Base-by-base conservation (phyloP, 64 coral and sea anemone genomes). In the Pocillopora verrucosa region DNA sequence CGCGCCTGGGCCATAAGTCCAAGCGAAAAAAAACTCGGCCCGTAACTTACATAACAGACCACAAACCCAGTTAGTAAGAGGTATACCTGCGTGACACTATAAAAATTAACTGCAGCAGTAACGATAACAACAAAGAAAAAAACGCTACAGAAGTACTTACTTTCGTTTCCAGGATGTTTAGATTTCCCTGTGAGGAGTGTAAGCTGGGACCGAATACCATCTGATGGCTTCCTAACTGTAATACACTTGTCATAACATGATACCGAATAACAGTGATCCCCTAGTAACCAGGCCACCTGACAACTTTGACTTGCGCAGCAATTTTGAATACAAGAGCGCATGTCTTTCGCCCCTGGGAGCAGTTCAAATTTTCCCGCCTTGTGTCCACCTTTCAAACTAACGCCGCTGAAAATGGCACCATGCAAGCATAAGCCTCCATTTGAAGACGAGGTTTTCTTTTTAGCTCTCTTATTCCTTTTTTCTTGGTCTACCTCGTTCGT, bases 221-320 rank as follows among this genome's bases (percentile, higher is more conserved):
- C 59, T 14, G 79, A 74, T 17, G 82, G 62, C 81, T 79, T 82
- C 25, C 75, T 89, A 9, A 92, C 87, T 0, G 94, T 87, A 20
- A 87, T 89, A 35, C 94, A 96, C 34, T 73, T 92, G 38, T 76
- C 92, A 51, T 83, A 92, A 58, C 94, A 96, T 30, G 87, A 61
- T 14, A 99, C 94, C 0, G 93, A 95, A 74, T 99, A 99, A 82
- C 97, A 99, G n/a, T 94, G 92, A 22, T 92, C 80, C 0, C 90
- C 97, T 5, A 90, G 87, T 34, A 95, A 81, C 75, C 92, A 99
- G n/a, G 97, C 97, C 10, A 93, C 88, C 57, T 99, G 76, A 90
- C 97, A 99, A 12, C 62, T 87, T 4, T 61, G 75, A 16, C 77
- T 86, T 65, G 64, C 86, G 57, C 90, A 92, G 60, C 90, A 92